Evolutionary conservation across 2,113 vertebrate genomes (phyloP).

Genomic region (Vulpes ferrilata): DNA sequence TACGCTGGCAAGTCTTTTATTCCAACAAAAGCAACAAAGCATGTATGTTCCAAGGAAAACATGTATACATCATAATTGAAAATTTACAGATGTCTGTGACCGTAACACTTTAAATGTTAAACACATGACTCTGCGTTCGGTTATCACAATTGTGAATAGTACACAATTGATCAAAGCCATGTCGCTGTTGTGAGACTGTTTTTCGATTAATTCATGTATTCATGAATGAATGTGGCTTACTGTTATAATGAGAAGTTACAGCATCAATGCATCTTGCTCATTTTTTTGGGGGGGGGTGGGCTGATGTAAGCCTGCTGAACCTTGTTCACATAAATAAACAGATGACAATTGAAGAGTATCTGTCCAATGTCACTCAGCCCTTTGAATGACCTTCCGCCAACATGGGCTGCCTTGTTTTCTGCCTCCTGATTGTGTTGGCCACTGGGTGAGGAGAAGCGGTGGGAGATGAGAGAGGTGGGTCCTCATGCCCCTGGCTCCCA

Average conservation of each 20-base stretch:
- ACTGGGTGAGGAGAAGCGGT: fast-evolving
- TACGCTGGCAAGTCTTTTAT: background rate
- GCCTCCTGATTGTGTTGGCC: background rate
- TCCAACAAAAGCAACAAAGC: background rate
- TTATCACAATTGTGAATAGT: background rate
- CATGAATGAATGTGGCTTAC: background rate
- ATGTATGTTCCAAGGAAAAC: background rate
- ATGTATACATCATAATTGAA: background rate
- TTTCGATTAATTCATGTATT: background rate
- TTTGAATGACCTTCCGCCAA: background rate
- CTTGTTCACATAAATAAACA: background rate
- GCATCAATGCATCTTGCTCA: fast-evolving
- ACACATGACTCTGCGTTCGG: background rate
- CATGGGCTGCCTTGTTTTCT: background rate
- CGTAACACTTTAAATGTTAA: background rate
- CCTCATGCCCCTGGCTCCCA: background rate
- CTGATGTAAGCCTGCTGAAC: background rate
- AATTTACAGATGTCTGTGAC: background rate
- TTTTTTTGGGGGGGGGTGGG: background rate
- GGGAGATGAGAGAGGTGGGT: fast-evolving
- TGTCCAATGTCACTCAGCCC: fast-evolving
- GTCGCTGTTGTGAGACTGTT: fast-evolving
- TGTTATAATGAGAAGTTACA: background rate
- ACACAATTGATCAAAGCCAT: background rate
- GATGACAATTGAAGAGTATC: background rate